phyloP scores from a whole-genome alignment of 2,797 vertebrate species.

The Saxicola maurus region DNA sequence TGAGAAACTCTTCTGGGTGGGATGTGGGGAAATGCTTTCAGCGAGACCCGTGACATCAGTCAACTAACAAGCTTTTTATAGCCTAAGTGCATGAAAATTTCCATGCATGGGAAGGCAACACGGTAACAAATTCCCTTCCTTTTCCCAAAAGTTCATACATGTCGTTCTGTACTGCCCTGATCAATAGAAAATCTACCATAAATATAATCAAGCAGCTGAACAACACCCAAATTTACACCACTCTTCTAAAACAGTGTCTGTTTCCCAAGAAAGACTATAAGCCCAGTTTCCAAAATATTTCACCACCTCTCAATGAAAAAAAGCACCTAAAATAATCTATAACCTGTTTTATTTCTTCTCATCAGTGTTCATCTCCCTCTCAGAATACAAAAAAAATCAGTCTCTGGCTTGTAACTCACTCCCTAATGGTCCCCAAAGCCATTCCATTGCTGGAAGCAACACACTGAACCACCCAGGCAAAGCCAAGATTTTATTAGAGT shows the following conservation, averaged over 20 bases:
- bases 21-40: neutral
- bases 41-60: neutral
- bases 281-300: constrained; percentile 21
- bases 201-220: neutral
- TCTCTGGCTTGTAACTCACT: neutral
- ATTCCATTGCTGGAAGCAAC: neutral
- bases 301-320: constrained; percentile 2
- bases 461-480: neutral
- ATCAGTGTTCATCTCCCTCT: neutral
- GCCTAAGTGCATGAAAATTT: neutral
- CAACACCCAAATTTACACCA: neutral
- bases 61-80: neutral
- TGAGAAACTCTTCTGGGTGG: neutral
- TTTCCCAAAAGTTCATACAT: neutral
- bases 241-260: neutral
- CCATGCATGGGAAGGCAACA: neutral
- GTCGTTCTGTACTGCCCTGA: rapidly evolving
- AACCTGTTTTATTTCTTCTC: constrained; percentile 37
- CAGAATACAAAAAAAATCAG: neutral
- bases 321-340: constrained; percentile 9
- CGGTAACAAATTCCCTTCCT: neutral
- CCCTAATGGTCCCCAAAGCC: neutral
- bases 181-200: neutral
- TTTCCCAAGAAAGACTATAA: neutral
- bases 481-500: constrained; percentile 12